phyloP scores from a whole-genome alignment of 1,140 invertebrate species.

The Cepaea nemoralis region DNA sequence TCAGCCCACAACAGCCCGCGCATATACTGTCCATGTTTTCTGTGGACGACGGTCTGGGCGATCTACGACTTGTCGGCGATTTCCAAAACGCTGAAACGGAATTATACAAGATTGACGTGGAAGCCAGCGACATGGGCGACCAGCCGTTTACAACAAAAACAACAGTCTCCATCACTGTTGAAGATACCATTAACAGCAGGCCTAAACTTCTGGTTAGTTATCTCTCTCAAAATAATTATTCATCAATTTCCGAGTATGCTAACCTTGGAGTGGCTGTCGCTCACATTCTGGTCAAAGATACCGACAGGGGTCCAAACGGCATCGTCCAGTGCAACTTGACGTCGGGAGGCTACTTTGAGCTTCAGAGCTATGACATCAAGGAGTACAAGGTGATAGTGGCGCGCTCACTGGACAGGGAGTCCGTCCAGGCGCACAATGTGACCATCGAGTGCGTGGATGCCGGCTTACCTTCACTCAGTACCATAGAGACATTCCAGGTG shows the following conservation, averaged over 20 bases:
- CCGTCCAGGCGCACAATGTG: slow-evolving; percentile 80
- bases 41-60: slow-evolving; percentile 54
- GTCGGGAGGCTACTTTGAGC: slow-evolving; percentile 54
- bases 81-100: slow-evolving; percentile 54
- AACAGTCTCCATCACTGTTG: slow-evolving; percentile 61
- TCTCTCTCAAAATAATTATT: slow-evolving; percentile 46
- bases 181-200: slow-evolving; percentile 66
- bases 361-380: slow-evolving; percentile 57
- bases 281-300: slow-evolving; percentile 58
- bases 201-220: slow-evolving; percentile 63
- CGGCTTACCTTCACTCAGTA: slow-evolving; percentile 81
- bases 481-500: slow-evolving; percentile 82
- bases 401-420: slow-evolving; percentile 84
- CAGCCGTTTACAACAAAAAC: slow-evolving; percentile 56
- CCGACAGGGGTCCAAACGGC: slow-evolving; percentile 60
- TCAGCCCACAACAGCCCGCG: slow-evolving; percentile 68
- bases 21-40: slow-evolving; percentile 52
- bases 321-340: slow-evolving; percentile 56
- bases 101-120: slow-evolving; percentile 51
- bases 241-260: slow-evolving; percentile 56
- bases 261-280: slow-evolving; percentile 59
- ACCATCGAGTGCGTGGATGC: slow-evolving; percentile 85
- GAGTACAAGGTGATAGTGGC: slow-evolving; percentile 66
- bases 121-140: slow-evolving; percentile 55
- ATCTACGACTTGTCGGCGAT: slow-evolving; percentile 51